Conservation (phyloP, 2,797 vertebrate genomes). For the Margarornis squamiger region DNA sequence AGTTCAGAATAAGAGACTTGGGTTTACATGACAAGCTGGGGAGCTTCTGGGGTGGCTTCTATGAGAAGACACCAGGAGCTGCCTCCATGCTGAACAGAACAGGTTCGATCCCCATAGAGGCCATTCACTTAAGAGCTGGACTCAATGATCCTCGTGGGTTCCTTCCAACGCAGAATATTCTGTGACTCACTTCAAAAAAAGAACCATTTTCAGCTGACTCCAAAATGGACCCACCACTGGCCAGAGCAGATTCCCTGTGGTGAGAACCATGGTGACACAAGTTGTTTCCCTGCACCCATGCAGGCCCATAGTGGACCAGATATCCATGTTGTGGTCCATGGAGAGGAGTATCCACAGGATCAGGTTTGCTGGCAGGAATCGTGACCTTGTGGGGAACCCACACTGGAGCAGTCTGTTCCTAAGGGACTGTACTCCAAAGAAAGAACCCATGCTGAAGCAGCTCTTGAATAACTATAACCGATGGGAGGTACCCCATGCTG, state of each 20-base stretch:
- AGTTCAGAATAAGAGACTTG: not conserved
- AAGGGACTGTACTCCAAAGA: not conserved
- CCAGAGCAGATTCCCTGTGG: not conserved
- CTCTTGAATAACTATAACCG: not conserved
- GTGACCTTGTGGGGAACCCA: not conserved
- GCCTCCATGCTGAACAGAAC: not conserved
- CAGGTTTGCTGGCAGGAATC: not conserved
- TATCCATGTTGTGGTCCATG: fast-evolving
- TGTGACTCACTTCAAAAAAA: not conserved
- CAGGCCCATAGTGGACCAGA: not conserved
- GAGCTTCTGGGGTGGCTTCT: not conserved
- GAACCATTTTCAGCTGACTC: not conserved
- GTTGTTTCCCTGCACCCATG: not conserved
- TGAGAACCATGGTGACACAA: not conserved
- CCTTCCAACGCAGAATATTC: not conserved
- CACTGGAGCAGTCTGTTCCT: not conserved
- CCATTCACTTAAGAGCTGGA: not conserved
- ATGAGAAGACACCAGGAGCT: not conserved
- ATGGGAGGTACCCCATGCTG: fast-evolving
- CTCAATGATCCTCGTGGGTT: not conserved
- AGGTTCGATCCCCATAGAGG: not conserved
- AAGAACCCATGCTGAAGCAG: not conserved
- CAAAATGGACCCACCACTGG: not conserved
- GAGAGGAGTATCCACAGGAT: not conserved
- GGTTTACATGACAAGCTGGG: not conserved